Base-by-base conservation (phyloP, 2,888 invertebrate species). In the Anthophora plumipes region DNA sequence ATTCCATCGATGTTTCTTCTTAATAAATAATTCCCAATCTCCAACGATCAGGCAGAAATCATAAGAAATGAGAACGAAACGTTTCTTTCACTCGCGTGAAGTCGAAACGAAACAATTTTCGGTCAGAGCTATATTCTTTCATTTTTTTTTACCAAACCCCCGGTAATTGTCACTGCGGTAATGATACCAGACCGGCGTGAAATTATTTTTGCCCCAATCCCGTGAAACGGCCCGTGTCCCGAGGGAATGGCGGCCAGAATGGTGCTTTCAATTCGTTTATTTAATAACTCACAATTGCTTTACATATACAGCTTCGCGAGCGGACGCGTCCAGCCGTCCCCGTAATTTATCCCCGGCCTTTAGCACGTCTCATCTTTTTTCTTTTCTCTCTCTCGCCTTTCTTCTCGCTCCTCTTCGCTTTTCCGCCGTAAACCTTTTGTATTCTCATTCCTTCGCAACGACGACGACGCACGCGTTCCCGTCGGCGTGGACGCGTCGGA, bases 251-350 rank as follows among this genome's bases (percentile, higher is more conserved):
- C 39, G 20, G 57, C 11, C 39, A 43, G 55, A 63, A 52, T 61
- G 67, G 78, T 81, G 80, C 74, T 81, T 81, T 81, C 80, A 81
- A 86, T 78, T 80, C 81, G 79, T 89, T 88, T 88, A 89, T 89
- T 88, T 84, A 87, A 82, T 88, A 87, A 85, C 73, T 87, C 82
- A 88, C 85, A 88, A 85, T 85, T 87, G 89, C 85, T 85, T 85
- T 89, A 89, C 88, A 88, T 83, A 89, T 89, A 88, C 83, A 87
- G 85, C 80, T 85, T 88, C 70, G 69, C 57, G 72, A 85, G 67
- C 81, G 76, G 77, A 67, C 63, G 68, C 81, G 77, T 52, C 61
- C 69, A 64, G 71, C 54, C 67, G 50, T 41, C 54, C 37, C 20
- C 39, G 20, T 25, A 48, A 64, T 55, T 64, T 54, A 54, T 64